Evolutionary conservation across 2,797 vertebrate genomes (phyloP).

Genomic region (Microchirus variegatus): DNA sequence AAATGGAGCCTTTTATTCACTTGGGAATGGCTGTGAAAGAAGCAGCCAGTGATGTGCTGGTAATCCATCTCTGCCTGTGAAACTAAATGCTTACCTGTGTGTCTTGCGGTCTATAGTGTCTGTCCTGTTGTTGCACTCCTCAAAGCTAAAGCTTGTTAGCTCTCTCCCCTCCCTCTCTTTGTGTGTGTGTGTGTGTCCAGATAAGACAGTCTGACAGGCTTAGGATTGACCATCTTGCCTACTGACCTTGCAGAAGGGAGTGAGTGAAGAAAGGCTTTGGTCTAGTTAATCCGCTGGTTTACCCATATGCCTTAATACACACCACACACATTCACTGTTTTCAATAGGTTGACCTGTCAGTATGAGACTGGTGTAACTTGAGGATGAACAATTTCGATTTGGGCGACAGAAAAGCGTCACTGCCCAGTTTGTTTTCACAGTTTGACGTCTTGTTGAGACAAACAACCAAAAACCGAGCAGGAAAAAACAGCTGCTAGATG

Average conservation of each 20-base stretch:
- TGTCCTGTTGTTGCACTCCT: slow-evolving; percentile 22
- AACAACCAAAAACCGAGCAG: too few relatives aligned
- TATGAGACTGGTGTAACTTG: background rate
- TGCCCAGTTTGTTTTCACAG: too few relatives aligned
- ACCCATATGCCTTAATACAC: slow-evolving; percentile 37
- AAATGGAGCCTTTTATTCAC: too few relatives aligned
- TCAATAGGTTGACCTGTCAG: background rate
- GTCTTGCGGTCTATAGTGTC: background rate
- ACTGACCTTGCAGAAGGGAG: slow-evolving; percentile 63
- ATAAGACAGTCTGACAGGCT: slow-evolving; percentile 59
- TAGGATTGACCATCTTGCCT: slow-evolving; percentile 60
- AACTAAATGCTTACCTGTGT: too few relatives aligned
- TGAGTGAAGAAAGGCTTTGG: slow-evolving; percentile 51
- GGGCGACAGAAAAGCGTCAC: too few relatives aligned
- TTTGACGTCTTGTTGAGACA: too few relatives aligned
- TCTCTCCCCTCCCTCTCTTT: background rate
- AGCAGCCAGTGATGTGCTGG: too few relatives aligned
- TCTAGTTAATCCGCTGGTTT: slow-evolving; percentile 57
- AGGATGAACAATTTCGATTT: too few relatives aligned
- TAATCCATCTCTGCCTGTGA: too few relatives aligned
- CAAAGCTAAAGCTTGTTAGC: slow-evolving; percentile 22
- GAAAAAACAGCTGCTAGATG: too few relatives aligned
- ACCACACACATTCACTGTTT: slow-evolving; percentile 5
- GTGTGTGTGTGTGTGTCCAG: slow-evolving; percentile 16
- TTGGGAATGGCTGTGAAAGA: too few relatives aligned